Conservation (phyloP, 2,888 invertebrate species). For the Globia sparganii region DNA sequence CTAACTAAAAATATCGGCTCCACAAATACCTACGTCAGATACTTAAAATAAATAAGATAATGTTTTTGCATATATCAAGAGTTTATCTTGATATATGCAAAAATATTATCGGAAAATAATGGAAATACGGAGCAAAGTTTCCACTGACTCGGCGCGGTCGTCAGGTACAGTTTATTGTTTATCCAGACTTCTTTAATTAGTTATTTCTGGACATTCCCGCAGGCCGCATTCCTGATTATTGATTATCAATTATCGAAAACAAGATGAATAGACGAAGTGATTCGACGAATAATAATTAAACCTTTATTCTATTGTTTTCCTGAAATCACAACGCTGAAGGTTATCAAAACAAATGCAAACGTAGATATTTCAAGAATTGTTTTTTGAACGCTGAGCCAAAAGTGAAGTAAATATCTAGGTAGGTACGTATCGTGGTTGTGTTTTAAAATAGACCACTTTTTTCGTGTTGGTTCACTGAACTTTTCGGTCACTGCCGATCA, state of each 20-base stretch:
- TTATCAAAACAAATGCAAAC: constrained; percentile 44
- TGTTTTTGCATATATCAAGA: constrained; percentile 30
- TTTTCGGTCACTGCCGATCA: constrained; percentile 76
- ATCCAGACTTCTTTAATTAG: constrained; percentile 17
- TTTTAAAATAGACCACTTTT: constrained; percentile 72
- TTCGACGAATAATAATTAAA: constrained; percentile 9
- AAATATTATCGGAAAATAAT: no score
- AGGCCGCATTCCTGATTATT: neutral
- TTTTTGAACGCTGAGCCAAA: constrained; percentile 56
- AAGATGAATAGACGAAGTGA: neutral
- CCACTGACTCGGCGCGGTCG: neutral
- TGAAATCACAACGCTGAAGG: constrained; percentile 30
- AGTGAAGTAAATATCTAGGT: constrained; percentile 42
- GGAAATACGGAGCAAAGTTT: constrained; percentile 16
- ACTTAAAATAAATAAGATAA: constrained; percentile 43
- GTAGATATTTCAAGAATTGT: constrained; percentile 50
- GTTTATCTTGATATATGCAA: no score
- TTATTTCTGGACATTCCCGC: constrained; percentile 11
- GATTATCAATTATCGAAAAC: constrained; percentile 8
- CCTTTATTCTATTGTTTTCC: constrained; percentile 7
- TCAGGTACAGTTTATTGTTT: constrained; percentile 22
- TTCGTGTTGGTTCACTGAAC: constrained; percentile 79
- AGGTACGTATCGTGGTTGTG: constrained; percentile 55
- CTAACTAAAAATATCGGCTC: neutral
- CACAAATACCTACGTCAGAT: constrained; percentile 20